Evolutionary conservation across 2,888 invertebrate genomes (phyloP), one percentile per base, ranked within the genome.

Genomic region (Aromia moschata): DNA sequence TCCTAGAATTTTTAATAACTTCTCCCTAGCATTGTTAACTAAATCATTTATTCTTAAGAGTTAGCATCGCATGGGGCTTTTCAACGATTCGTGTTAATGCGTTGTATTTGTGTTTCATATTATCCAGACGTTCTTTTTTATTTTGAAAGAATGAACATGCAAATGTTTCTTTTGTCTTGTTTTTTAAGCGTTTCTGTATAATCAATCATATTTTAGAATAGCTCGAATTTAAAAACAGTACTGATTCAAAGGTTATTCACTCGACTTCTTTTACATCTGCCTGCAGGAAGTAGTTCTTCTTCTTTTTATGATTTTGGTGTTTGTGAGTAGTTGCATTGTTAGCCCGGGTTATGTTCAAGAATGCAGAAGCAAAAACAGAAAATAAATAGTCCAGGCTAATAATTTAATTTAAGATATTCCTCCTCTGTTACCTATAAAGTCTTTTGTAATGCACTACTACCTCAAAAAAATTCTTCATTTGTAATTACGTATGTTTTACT

Each of bases 111-210:
- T 56, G 47, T 62, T 59, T 47, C 16, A 40, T 53, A 56, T 59
- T 62, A 62, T 52, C 15, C 37, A 4, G 16, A 20, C 33, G 20
- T 47, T 41, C 36, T 44, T 60, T 53, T 38, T 57, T 57, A 46
- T 37, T 63, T 57, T 54, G 53, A 52, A 54, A 60, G 56, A 57
- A 60, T 60, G 56, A 56, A 54, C 57, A 60, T 63, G 62, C 56
- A 56, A 60, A 60, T 63, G 53, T 44, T 52, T 17, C 59, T 54
- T 60, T 63, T 59, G 62, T 61, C 41, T 40, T 20, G 47, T 17
- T 20, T 36, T 12, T 18, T 38, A 54, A 31, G 20, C 4, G 12
- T 18, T 36, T 12, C 37, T 30, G 30, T 18, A 53, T 56, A 49
- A 63, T 63, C 54, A 63, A 63, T 63, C 62, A 60, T 57, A 40